These are phyloP conservation scores for Lethrus apterus DNA, from an alignment of 1,140 invertebrate species.

Conservation along the genomic window DNA sequence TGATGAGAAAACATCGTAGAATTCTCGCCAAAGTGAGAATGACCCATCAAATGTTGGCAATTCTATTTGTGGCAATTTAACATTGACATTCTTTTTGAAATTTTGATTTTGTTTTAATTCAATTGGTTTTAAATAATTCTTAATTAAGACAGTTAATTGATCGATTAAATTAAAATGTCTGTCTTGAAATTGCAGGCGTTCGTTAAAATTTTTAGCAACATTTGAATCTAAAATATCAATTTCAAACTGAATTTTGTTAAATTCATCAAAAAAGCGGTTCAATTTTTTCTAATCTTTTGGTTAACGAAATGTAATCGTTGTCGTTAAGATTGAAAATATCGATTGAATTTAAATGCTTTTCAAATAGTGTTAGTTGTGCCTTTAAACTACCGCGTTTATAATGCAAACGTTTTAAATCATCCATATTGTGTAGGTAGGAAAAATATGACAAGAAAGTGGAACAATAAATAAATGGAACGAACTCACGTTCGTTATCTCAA, in stretches of 20 bases:
- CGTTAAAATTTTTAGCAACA: neutral
- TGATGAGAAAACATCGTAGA: conserved; percentile 2
- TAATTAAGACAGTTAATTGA: no score
- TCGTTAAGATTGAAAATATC: neutral
- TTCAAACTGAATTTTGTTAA: neutral
- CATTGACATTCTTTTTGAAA: neutral
- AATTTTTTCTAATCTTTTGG: conserved; percentile 1
- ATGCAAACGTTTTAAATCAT: conserved; percentile 5
- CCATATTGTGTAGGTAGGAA: no score
- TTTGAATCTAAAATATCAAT: neutral
- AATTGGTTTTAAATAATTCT: neutral
- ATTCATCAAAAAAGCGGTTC: neutral
- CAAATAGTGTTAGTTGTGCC: neutral
- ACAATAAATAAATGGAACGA: no score
- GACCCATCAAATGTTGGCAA: conserved; percentile 13
- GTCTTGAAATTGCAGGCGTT: neutral
- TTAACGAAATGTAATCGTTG: neutral
- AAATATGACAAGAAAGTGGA: no score
- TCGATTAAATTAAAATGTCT: neutral
- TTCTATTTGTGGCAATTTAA: conserved; percentile 8
- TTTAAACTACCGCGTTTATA: conserved; percentile 4
- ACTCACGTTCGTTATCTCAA: no score
- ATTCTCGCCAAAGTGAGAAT: conserved; percentile 1
- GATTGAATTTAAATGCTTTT: conserved; percentile 1
- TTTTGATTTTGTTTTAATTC: conserved; percentile 1